These are phyloP conservation scores for Netelia virgata DNA, from an alignment of 2,888 invertebrate species.

Conservation along the genomic window DNA sequence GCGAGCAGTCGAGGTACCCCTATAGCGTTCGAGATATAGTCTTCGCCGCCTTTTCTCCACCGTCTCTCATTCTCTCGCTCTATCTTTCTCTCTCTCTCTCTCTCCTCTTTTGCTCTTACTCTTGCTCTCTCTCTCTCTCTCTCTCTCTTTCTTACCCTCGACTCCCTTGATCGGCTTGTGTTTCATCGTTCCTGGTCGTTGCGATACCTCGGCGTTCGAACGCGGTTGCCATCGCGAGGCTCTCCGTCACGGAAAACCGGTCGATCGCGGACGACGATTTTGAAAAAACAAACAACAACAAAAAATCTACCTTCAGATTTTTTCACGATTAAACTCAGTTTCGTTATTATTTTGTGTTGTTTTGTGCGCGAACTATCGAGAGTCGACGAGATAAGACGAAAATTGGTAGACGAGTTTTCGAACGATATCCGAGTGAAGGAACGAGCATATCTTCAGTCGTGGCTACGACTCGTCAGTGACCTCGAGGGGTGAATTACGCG, in stretches of 20 bases:
- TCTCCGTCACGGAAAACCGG: constrained; percentile 30
- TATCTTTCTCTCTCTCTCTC: constrained; percentile 22
- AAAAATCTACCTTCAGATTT: not conserved
- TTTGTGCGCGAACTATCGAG: too few relatives aligned
- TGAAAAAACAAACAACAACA: not conserved
- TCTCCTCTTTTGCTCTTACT: constrained; percentile 55
- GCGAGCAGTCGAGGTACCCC: constrained; percentile 80
- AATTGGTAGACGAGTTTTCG: not conserved
- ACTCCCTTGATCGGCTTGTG: constrained; percentile 33
- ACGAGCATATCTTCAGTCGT: not conserved
- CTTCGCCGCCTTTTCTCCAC: constrained; percentile 62
- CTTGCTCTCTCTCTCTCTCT: constrained; percentile 39
- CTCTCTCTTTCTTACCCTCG: constrained; percentile 44
- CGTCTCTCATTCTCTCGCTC: constrained; percentile 61
- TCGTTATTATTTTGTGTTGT: too few relatives aligned
- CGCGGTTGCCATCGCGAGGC: constrained; percentile 13
- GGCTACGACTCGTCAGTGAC: not conserved
- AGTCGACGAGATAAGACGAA: too few relatives aligned
- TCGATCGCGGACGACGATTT: constrained; percentile 25
- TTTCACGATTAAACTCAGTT: not conserved
- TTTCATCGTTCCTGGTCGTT: constrained; percentile 51
- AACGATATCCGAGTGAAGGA: not conserved
- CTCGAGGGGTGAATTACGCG: not conserved
- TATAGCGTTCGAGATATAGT: constrained; percentile 67
- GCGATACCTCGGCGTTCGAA: constrained; percentile 3